A percentile compares a stretch with the other conserved stretches of the same genome.
phyloP scores from a whole-genome alignment of 2,797 vertebrate species.

The Anguilla marmorata region DNA sequence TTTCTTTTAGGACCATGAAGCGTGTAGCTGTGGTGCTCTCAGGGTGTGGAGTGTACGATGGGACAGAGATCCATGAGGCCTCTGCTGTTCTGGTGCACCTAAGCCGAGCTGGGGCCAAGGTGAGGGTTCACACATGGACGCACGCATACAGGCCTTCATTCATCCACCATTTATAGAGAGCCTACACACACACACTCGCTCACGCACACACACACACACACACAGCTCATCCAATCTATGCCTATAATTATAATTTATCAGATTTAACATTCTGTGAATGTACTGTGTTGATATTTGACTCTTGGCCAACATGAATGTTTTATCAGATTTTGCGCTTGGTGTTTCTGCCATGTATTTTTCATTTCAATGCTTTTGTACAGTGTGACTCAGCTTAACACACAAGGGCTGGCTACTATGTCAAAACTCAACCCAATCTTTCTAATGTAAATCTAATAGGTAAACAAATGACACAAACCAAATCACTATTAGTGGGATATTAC shows the following conservation, averaged over 20 bases:
- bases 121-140: slow-evolving; percentile 50
- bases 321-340: not conserved
- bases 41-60: slow-evolving; percentile 84
- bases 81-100: slow-evolving; percentile 81
- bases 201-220: not conserved
- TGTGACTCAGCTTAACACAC: not conserved
- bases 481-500: not conserved
- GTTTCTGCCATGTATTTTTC: not conserved
- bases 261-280: not conserved
- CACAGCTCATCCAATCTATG: not conserved
- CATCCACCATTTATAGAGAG: not conserved
- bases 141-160: not conserved
- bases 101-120: slow-evolving; percentile 82
- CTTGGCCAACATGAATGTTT: not conserved
- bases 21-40: slow-evolving; percentile 81
- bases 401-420: not conserved
- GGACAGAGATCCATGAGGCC: slow-evolving; percentile 83
- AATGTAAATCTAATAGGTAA: not conserved
- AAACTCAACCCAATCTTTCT: not conserved
- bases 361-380: not conserved
- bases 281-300: not conserved
- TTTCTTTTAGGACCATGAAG: slow-evolving; percentile 68
- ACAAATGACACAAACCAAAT: not conserved
- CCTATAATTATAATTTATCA: not conserved
- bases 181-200: not conserved